Base-by-base conservation (phyloP, 1,140 invertebrate genomes). In the Heliothis subflexa region DNA sequence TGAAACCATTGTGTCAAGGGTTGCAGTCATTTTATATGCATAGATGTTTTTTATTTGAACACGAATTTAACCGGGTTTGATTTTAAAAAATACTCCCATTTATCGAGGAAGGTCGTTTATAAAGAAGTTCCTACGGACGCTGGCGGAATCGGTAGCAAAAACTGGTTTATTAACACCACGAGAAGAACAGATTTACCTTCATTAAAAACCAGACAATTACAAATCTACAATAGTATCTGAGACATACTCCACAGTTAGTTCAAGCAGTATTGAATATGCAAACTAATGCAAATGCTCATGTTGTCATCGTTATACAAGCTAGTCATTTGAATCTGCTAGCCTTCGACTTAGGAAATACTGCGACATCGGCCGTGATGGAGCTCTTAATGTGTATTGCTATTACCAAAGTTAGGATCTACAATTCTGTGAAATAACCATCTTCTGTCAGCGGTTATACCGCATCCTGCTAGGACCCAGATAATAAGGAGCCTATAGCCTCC, bases 251-350 rank as follows among this genome's bases (percentile, higher is more conserved):
- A 64, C 33, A 16, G 33, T 64, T 64, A 64, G 3, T 21, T 13
- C 59, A 40, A 62, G 14, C 28, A 47, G 7, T 18, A 2, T 25
- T 3, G 33, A 40, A 28, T 68, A 68, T 68, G 64, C 18, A 68
- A 50, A 68, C 33, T 13, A 25, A 68, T 68, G 64, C 25, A 68
- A 68, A 68, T 68, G 21, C 64, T 5, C 5, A 16, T 50, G 64
- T 68, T 68, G 64, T 68, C 64, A 68, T 50, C 45, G 25, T 18
- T 49, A 40, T 50, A 14, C 45, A 33, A 14, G 45, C 16, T 25
- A n/a, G 47, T 28, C 18, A 50, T 68, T 68, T 68, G 18, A 68
- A 68, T 52, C n/a, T 4, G 11, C 4, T 28, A 47, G 21, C 64
- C 64, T 68, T 68, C 64, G 25, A 68, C 64, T 50, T 10, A 62